Evolutionary conservation across 2,113 vertebrate genomes (phyloP), one percentile per base, ranked within the genome.

Genomic region (Thryonomys swinderianus): DNA sequence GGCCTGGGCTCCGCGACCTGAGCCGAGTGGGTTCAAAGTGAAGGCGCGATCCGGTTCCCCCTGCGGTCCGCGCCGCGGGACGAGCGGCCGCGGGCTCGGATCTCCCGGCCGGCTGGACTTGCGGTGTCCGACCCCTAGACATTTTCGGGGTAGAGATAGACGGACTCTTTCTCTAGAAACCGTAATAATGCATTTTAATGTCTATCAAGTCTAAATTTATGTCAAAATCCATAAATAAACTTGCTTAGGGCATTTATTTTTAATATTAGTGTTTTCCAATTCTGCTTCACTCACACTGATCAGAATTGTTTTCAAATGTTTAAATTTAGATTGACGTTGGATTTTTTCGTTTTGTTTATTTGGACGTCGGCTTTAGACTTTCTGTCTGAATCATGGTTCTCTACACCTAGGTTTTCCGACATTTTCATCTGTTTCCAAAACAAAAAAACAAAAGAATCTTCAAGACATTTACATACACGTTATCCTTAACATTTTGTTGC

Each of bases 21-120:
- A 0, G 64, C 34, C 6, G 0, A 6, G 18, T 40, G 10, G 0
- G 10, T 21, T 23, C 23, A 0, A 4, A 6, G 2, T 71, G 25
- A 0, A 20, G 34, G 45, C 37, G 32, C 9, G 2, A 11, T 66
- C 0, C 14, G 34, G 17, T 62, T 25, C 64, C 23, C 0, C 32
- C 0, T 3, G 5, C 37, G 2, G 30, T 40, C 18, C 12, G 37
- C 1, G 0, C 23, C 3, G 1, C 2, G 25, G 9, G 18, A 9
- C 34, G 0, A 0, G 14, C 42, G 27, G 6, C 21, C 40, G 0
- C 71, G 42, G 12, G 71, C 40, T 7, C 3, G 3, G 40, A 25
- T 14, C 71, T 45, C 9, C 71, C 1, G 40, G 23, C 11, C 5
- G 11, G 34, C 0, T 32, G 82, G 27, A 1, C 5, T 6, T 0